phyloP scores from a whole-genome alignment of 2,888 invertebrate genomes.

The Yponomeuta evonymella region DNA sequence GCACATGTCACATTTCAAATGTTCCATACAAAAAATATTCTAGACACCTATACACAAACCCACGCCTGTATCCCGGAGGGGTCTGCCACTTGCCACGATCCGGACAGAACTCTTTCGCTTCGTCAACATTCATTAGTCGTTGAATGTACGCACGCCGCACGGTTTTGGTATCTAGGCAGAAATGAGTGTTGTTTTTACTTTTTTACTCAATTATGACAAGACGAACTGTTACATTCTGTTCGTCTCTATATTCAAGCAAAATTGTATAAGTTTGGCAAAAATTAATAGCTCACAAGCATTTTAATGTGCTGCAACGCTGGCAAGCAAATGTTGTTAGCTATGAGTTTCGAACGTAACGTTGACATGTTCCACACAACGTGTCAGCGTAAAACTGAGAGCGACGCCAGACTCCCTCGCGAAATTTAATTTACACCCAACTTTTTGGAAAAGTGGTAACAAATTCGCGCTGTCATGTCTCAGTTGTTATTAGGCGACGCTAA shows the following conservation, averaged over 20 bases:
- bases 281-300: background rate
- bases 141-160: too few relatives aligned
- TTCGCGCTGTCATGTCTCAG: constrained; percentile 56
- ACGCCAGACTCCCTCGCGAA: constrained; percentile 44
- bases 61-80: too few relatives aligned
- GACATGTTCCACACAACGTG: constrained; percentile 38
- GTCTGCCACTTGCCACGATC: too few relatives aligned
- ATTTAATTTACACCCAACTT: constrained; percentile 59
- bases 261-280: background rate
- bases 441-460: constrained; percentile 52
- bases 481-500: constrained; percentile 53
- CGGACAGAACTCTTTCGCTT: too few relatives aligned
- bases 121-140: too few relatives aligned
- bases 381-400: constrained; percentile 41
- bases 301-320: background rate
- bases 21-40: too few relatives aligned
- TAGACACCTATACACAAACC: too few relatives aligned
- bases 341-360: constrained; percentile 3
- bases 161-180: too few relatives aligned
- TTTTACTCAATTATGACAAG: too few relatives aligned
- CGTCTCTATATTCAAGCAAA: background rate
- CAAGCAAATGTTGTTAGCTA: constrained; percentile 1
- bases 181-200: too few relatives aligned
- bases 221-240: too few relatives aligned
- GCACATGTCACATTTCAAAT: too few relatives aligned